Conservation (phyloP, 64 coral and sea anemone species). For the Stichodactyla mertensii region DNA sequence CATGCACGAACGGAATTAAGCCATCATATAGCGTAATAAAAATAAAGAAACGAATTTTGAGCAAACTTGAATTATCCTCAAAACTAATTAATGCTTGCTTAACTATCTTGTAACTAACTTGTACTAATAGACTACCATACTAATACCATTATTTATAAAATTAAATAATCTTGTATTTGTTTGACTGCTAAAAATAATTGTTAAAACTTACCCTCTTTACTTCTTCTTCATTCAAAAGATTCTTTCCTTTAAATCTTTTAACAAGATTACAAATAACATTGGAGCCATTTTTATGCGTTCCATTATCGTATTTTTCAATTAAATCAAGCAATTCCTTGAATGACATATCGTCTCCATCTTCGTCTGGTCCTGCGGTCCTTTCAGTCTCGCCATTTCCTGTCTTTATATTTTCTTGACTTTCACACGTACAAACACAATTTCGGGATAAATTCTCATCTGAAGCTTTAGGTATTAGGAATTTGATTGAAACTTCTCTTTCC, state of each 20-base stretch:
- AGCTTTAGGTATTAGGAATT: conserved; percentile 30
- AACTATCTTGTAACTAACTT: no score
- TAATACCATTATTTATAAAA: no score
- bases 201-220: neutral
- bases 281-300: neutral
- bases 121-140: no score
- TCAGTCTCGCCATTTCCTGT: neutral
- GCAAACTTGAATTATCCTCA: no score
- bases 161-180: neutral
- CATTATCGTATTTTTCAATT: conserved; percentile 5
- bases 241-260: neutral
- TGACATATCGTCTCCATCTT: conserved; percentile 17
- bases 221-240: neutral
- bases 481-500: conserved; percentile 35
- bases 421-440: conserved; percentile 42
- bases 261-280: conserved; percentile 9
- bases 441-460: conserved; percentile 13
- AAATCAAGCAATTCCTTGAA: conserved; percentile 19
- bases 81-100: no score
- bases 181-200: neutral
- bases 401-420: neutral
- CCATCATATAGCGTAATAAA: no score
- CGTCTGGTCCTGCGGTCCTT: neutral
- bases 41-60: no score
- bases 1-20: no score